phyloP scores from a whole-genome alignment of 2,888 invertebrate species.

The Metopia argyrocephala region DNA sequence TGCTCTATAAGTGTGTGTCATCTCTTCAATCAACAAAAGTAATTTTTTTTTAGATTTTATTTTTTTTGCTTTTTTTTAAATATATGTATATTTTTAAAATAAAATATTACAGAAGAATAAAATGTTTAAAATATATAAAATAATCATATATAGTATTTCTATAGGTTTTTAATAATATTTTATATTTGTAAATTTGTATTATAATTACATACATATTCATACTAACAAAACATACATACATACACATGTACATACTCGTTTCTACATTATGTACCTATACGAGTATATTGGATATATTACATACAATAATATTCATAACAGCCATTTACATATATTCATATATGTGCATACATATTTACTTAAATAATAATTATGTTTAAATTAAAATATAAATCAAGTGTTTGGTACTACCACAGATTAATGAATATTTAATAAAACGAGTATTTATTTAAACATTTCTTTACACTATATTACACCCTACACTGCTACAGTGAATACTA shows the following conservation, averaged over 20 bases:
- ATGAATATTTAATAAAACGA: conserved; percentile 47
- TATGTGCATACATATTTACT: neutral
- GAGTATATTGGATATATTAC: too few relatives aligned
- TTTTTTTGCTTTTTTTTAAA: neutral
- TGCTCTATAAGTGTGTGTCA: neutral
- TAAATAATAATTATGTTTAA: neutral
- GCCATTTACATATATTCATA: conserved; percentile 38
- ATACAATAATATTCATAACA: conserved; percentile 31
- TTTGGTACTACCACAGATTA: conserved; percentile 31
- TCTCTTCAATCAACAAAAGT: conserved; percentile 55
- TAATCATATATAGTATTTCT: neutral
- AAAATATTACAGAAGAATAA: too few relatives aligned
- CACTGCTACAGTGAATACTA: too few relatives aligned
- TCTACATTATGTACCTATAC: neutral
- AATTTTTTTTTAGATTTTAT: conserved; percentile 33
- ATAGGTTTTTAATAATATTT: neutral
- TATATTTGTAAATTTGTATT: neutral
- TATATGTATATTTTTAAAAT: too few relatives aligned
- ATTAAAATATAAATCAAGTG: neutral
- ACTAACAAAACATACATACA: neutral
- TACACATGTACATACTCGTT: neutral
- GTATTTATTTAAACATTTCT: conserved; percentile 1
- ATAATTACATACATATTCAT: neutral
- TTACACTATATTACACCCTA: too few relatives aligned
- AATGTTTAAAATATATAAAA: too few relatives aligned